A percentile compares a stretch with the other conserved stretches of the same genome.
phyloP scores from a whole-genome alignment of 2,113 vertebrate species.

The Oophaga pumilio region DNA sequence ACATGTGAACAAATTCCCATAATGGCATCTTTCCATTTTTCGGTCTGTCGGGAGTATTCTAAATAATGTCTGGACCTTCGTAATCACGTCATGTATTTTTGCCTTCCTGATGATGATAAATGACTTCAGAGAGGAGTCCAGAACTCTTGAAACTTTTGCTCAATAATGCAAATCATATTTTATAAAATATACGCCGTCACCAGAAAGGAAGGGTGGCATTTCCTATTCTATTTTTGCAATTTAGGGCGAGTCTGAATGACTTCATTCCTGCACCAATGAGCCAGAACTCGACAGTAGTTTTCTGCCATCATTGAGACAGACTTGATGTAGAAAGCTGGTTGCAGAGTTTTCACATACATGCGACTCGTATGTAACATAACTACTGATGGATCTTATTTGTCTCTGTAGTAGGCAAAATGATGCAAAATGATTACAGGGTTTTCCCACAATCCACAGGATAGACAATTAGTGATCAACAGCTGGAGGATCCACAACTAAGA shows the following conservation, averaged over 20 bases:
- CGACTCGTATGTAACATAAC: too few species aligned
- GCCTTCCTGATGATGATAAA: background rate
- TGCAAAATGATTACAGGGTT: too few species aligned
- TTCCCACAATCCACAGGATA: too few species aligned
- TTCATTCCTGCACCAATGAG: conserved; percentile 15
- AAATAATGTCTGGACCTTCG: background rate
- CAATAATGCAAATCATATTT: background rate
- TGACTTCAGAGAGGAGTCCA: background rate
- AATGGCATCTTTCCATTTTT: background rate
- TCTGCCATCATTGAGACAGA: background rate
- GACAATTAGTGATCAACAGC: too few species aligned
- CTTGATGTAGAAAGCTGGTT: background rate
- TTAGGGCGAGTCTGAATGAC: conserved; percentile 24
- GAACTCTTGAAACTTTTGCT: background rate
- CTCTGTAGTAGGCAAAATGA: too few species aligned
- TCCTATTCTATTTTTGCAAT: conserved; percentile 44
- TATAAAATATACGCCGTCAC: conserved; percentile 17
- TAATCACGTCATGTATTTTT: background rate
- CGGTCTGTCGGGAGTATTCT: background rate
- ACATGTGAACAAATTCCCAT: too few species aligned
- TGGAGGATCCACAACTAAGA: too few species aligned
- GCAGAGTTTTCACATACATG: too few species aligned
- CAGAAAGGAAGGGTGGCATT: conserved; percentile 50
- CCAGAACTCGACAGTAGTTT: background rate
- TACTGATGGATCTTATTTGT: too few species aligned